Percentiles rank a stretch among this genome's conserved stretches.
Conservation (phyloP, 2,113 vertebrate species). For the Brevimyrus niger region DNA sequence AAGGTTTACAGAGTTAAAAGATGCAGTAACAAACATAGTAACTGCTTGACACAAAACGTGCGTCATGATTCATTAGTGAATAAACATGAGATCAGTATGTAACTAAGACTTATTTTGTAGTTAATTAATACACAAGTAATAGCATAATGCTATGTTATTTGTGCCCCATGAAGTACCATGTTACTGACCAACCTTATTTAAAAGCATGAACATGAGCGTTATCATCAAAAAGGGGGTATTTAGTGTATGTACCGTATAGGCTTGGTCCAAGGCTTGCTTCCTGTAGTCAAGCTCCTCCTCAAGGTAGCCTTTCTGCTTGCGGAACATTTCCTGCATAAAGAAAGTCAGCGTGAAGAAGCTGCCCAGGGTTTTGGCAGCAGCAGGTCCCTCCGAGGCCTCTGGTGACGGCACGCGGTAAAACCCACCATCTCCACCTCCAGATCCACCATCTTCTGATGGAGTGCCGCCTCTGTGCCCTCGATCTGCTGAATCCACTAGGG, state of each 20-base stretch:
- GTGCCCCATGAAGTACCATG: neutral
- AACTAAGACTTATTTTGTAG: neutral
- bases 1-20: neutral
- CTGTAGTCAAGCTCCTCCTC: conserved; percentile 97
- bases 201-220: neutral
- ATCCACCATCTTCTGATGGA: conserved; percentile 99
- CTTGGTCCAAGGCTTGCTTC: conserved; percentile 94
- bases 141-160: neutral
- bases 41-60: neutral
- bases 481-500: conserved; percentile 97
- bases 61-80: neutral
- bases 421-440: conserved; percentile 94
- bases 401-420: neutral
- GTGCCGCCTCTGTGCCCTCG: conserved; percentile 90
- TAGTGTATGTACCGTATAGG: conserved; percentile 76
- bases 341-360: neutral
- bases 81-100: neutral
- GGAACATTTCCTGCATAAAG: conserved; percentile 83
- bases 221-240: neutral
- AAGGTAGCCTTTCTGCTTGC: conserved; percentile 97
- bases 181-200: neutral
- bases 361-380: neutral
- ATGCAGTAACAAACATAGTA: neutral
- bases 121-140: neutral
- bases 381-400: neutral